A percentile compares a stretch with the other conserved stretches of the same genome.
Evolutionary conservation across 2,113 vertebrate species (phyloP).

Genomic region (Alectura lathami): DNA sequence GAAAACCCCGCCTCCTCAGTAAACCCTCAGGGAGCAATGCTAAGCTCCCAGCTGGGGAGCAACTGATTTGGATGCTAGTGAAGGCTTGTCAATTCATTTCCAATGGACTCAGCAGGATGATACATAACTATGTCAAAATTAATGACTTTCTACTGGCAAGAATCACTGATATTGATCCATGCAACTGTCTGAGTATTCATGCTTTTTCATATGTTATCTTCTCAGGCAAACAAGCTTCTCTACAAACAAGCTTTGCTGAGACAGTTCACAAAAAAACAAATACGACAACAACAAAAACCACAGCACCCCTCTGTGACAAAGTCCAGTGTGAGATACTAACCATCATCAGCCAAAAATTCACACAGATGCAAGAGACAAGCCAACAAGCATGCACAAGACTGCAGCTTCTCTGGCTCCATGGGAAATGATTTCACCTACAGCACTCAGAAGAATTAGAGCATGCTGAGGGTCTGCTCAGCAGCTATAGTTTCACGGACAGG

Average conservation of each 20-base stretch:
- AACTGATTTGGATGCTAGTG: not conserved
- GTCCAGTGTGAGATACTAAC: not conserved
- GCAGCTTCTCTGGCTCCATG: not conserved
- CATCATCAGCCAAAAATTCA: not conserved
- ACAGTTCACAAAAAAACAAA: not conserved
- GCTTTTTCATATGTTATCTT: not conserved
- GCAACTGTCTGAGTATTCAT: not conserved
- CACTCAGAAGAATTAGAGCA: not conserved
- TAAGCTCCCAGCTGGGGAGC: not conserved
- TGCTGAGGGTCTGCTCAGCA: not conserved
- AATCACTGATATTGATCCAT: not conserved
- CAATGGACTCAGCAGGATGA: not conserved
- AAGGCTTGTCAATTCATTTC: not conserved
- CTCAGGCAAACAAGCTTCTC: not conserved
- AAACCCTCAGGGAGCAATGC: not conserved
- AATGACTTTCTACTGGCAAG: slow-evolving; percentile 11
- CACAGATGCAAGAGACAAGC: slow-evolving; percentile 4
- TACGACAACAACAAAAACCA: not conserved
- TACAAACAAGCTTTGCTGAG: not conserved
- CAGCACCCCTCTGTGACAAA: not conserved
- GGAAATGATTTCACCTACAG: not conserved
- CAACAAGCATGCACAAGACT: slow-evolving; percentile 17
- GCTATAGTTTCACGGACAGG: not conserved
- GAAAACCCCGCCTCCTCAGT: not conserved
- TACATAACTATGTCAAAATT: slow-evolving; percentile 32